Conservation (phyloP, 53 echinoderm and acorn worm species). For the Hippasteria phrygiana region DNA sequence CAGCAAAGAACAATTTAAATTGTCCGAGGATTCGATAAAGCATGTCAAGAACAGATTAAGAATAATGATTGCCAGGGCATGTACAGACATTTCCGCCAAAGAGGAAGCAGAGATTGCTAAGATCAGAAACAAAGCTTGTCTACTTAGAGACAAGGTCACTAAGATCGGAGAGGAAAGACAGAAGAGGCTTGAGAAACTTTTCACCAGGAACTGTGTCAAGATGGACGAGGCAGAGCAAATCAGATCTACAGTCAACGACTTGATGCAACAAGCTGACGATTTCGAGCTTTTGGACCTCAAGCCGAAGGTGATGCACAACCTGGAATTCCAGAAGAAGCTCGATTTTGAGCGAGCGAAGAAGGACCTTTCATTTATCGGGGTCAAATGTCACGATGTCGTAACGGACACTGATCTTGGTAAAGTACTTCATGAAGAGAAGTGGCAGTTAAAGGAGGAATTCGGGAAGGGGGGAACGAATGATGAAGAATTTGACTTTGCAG, state of each 20-base stretch:
- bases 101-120: not conserved
- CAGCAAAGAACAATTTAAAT: not conserved
- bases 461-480: not conserved
- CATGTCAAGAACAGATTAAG: not conserved
- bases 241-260: not conserved
- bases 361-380: not conserved
- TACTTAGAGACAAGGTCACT: not conserved
- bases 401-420: not conserved
- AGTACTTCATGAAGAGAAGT: constrained; percentile 3
- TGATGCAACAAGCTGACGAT: constrained; percentile 18
- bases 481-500: not conserved
- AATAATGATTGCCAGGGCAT: not conserved
- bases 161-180: not conserved
- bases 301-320: no score
- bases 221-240: not conserved
- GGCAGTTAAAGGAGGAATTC: not conserved
- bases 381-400: constrained; percentile 13
- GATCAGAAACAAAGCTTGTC: not conserved
- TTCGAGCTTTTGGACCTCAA: no score
- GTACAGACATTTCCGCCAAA: not conserved
- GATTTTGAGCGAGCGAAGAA: constrained; percentile 2
- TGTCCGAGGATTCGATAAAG: not conserved
- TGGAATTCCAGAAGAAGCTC: not conserved
- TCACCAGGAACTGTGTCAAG: not conserved
- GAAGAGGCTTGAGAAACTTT: not conserved